Percentiles rank a stretch among this genome's conserved stretches.
Conservation (phyloP, 2,113 vertebrate genomes). For the Acanthisitta chloris region DNA sequence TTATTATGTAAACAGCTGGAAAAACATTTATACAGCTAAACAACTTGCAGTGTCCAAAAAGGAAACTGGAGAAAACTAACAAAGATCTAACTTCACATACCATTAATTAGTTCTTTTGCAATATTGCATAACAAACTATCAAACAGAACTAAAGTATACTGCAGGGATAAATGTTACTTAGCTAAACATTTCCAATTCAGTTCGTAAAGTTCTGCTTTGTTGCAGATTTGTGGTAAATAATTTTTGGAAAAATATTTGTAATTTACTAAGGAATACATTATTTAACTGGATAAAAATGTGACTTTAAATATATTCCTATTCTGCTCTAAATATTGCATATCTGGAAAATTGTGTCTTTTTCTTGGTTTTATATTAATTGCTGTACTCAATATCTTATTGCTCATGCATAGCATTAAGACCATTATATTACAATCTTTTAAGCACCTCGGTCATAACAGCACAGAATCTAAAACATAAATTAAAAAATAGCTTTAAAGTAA, state of each 20-base stretch:
- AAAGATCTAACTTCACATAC: background rate
- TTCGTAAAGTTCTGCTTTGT: background rate
- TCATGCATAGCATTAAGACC: background rate
- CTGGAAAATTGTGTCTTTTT: background rate
- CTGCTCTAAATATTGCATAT: background rate
- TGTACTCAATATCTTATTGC: background rate
- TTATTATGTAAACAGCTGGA: background rate
- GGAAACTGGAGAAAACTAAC: background rate
- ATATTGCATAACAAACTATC: background rate
- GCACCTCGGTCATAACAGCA: background rate
- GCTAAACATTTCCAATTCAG: background rate
- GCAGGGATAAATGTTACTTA: background rate
- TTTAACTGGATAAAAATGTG: background rate
- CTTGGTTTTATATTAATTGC: background rate
- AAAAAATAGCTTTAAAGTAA: background rate
- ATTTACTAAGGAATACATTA: background rate
- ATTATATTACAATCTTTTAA: background rate
- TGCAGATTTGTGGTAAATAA: background rate
- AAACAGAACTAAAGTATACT: background rate
- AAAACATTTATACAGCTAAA: background rate
- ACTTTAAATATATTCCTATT: background rate
- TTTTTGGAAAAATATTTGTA: background rate
- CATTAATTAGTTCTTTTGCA: background rate
- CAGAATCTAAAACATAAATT: background rate
- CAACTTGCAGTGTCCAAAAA: background rate